Evolutionary conservation across 1,140 invertebrate species (phyloP).

Genomic region (Amphibalanus amphitrite): DNA sequence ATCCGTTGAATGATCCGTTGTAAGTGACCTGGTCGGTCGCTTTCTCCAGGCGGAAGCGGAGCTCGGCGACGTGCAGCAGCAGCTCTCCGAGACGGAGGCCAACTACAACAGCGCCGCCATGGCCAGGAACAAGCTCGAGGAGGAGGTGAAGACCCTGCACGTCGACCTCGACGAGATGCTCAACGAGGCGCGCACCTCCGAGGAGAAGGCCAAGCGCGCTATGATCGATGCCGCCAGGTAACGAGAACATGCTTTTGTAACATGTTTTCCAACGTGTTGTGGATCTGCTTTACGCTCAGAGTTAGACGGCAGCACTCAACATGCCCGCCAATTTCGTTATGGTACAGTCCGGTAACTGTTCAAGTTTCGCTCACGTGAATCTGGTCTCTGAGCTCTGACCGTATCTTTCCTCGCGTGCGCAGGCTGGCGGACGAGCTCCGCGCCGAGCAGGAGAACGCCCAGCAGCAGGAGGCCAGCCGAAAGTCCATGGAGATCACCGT

Average conservation of each 20-base stretch:
- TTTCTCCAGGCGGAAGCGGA: constrained; percentile 62
- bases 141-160: constrained; percentile 89
- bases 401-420: no score
- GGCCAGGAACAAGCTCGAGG: constrained; percentile 96
- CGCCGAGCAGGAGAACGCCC: constrained; percentile 37
- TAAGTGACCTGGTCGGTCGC: no score
- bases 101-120: constrained; percentile 79
- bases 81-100: constrained; percentile 84
- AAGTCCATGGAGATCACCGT: constrained; percentile 31
- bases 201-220: constrained; percentile 95
- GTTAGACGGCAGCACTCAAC: no score
- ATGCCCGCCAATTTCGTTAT: no score
- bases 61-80: constrained; percentile 87
- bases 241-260: no score
- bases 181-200: constrained; percentile 54
- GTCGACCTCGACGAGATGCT: constrained; percentile 38
- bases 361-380: no score
- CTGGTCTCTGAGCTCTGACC: no score
- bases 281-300: no score
- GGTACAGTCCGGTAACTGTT: no score
- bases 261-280: no score
- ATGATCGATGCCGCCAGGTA: constrained; percentile 87
- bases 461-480: constrained; percentile 36
- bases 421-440: constrained; percentile 36
- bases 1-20: no score